Conservation (phyloP, 2,888 invertebrate genomes). For the Erebia palarica region DNA sequence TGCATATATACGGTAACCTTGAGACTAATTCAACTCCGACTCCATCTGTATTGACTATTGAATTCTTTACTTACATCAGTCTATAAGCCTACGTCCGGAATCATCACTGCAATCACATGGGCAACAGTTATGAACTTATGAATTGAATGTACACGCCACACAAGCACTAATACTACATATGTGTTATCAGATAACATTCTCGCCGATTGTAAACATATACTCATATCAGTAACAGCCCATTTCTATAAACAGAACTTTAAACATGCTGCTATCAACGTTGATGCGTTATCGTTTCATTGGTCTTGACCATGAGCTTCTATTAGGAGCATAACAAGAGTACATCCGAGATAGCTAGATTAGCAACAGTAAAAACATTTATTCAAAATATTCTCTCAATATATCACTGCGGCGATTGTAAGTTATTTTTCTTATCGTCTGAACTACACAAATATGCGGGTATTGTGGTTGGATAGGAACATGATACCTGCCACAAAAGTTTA, state of each 20-base stretch:
- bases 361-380: constrained; percentile 36
- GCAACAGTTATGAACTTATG: constrained; percentile 25
- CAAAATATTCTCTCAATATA: constrained; percentile 24
- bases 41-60: constrained; percentile 17
- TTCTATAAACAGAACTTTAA: constrained; percentile 49
- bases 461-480: constrained; percentile 61
- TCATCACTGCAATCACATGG: constrained; percentile 11
- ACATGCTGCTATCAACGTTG: constrained; percentile 45
- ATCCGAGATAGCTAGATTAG: constrained; percentile 32
- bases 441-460: constrained; percentile 15
- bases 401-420: constrained; percentile 13
- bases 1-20: constrained; percentile 9
- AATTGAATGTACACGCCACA: constrained; percentile 34
- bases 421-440: constrained; percentile 17
- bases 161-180: constrained; percentile 33
- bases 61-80: constrained; percentile 5
- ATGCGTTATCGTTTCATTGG: constrained; percentile 45
- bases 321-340: constrained; percentile 23
- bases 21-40: constrained; percentile 18
- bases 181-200: constrained; percentile 49
- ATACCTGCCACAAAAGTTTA: constrained; percentile 61
- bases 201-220: constrained; percentile 56
- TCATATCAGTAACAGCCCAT: constrained; percentile 63
- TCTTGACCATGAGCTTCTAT: constrained; percentile 49
- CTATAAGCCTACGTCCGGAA: constrained; percentile 14